Evolutionary conservation across 2,113 vertebrate species (phyloP).

Genomic region (Hypanus sabinus): DNA sequence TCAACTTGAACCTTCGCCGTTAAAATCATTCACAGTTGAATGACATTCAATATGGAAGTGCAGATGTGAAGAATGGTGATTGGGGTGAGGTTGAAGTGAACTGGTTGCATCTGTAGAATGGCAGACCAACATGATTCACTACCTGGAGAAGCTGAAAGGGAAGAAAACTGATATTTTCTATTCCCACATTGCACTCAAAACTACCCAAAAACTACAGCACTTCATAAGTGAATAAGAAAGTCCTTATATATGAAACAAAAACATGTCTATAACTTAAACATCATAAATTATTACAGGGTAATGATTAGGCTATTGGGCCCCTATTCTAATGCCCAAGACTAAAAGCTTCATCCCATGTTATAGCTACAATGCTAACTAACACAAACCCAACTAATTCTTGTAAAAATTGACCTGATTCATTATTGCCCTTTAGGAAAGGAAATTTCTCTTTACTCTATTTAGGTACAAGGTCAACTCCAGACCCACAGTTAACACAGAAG

Average conservation of each 20-base stretch:
- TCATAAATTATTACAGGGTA: too few species aligned
- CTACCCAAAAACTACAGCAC: neutral
- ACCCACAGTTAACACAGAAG: too few species aligned
- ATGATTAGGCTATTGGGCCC: too few species aligned
- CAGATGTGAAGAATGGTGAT: neutral
- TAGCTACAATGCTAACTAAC: too few species aligned
- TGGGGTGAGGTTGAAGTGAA: neutral
- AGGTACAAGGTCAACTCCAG: too few species aligned
- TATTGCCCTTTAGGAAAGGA: too few species aligned
- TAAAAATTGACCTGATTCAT: too few species aligned
- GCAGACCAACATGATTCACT: neutral
- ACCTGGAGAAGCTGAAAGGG: neutral
- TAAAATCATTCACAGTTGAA: too few species aligned
- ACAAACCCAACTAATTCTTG: too few species aligned
- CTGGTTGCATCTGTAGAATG: neutral
- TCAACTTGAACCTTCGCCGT: neutral
- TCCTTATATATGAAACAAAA: neutral
- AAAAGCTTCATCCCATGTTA: too few species aligned
- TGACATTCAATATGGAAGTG: neutral
- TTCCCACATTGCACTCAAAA: neutral
- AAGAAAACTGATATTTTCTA: conserved; percentile 1
- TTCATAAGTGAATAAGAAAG: neutral
- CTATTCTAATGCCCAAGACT: too few species aligned
- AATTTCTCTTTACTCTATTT: too few species aligned
- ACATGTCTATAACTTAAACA: neutral